phyloP scores from a whole-genome alignment of 2,797 vertebrate species.

The Chelon labrosus region DNA sequence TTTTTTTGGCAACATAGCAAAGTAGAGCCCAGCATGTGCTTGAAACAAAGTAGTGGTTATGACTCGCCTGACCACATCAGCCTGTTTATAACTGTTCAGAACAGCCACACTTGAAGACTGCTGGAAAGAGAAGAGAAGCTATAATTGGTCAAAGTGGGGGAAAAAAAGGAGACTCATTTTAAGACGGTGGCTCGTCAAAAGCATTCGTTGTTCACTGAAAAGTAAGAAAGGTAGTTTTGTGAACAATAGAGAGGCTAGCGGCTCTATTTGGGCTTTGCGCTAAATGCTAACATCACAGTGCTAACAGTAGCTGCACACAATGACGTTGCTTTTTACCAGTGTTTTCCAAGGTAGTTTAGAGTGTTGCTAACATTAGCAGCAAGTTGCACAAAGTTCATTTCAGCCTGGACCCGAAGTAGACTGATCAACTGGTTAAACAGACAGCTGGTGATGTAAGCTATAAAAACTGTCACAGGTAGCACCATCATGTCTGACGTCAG shows the following conservation, averaged over 20 bases:
- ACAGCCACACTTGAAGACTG: neutral
- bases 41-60: constrained; percentile 13
- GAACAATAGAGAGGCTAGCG: too few relatives aligned
- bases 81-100: constrained; percentile 32
- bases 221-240: neutral
- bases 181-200: neutral
- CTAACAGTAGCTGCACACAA: neutral
- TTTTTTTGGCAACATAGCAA: neutral
- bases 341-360: neutral
- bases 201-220: neutral
- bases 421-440: neutral
- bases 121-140: neutral
- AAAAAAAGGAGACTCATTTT: neutral
- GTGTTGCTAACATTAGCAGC: neutral
- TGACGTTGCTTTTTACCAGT: neutral
- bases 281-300: neutral
- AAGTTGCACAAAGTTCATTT: neutral
- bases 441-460: too few relatives aligned
- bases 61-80: constrained; percentile 21
- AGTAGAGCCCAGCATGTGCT: constrained; percentile 5
- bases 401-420: neutral
- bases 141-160: neutral
- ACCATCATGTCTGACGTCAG: neutral
- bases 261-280: neutral
- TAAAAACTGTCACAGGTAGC: neutral